Conservation (phyloP, 2,113 vertebrate species). For the Cephalopterus ornatus region DNA sequence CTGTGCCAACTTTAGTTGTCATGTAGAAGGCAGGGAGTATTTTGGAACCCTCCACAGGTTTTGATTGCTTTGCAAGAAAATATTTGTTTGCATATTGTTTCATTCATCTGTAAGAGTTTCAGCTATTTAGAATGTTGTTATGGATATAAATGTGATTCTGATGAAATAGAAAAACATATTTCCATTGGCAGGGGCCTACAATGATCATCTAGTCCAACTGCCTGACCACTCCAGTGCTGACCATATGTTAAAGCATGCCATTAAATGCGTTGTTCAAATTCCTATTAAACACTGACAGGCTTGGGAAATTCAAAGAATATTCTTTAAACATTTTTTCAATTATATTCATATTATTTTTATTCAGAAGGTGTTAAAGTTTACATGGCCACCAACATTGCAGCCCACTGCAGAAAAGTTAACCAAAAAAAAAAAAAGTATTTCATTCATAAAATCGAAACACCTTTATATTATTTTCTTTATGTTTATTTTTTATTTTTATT, state of each 20-base stretch:
- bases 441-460: neutral
- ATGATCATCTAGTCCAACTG: neutral
- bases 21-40: neutral
- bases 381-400: neutral
- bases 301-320: neutral
- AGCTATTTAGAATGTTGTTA: neutral
- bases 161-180: neutral
- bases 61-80: neutral
- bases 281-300: neutral
- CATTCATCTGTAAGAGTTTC: neutral
- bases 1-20: neutral
- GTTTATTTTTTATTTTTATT: too few relatives aligned
- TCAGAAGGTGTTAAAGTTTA: neutral
- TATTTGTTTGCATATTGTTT: neutral
- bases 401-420: neutral
- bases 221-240: neutral
- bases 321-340: neutral
- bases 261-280: neutral
- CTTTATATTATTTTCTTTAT: too few relatives aligned
- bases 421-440: neutral
- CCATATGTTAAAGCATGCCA: neutral
- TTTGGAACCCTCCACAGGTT: neutral
- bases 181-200: neutral
- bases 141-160: neutral
- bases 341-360: neutral